Conservation (phyloP, 1,140 invertebrate genomes). For the Bombus soroeensis region DNA sequence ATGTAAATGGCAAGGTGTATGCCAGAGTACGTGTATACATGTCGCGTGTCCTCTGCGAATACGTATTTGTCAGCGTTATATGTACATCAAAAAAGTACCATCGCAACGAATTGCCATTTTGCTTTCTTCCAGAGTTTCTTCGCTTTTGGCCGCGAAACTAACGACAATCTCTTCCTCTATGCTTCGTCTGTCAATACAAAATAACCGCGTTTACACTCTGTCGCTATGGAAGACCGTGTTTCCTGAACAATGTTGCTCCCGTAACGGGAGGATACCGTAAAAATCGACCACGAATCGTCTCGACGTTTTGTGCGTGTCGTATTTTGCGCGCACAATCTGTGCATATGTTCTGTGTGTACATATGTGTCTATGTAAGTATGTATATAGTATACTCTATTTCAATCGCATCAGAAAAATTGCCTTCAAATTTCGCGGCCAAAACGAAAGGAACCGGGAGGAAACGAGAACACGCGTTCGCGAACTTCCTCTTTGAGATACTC, state of each 20-base stretch:
- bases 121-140: neutral
- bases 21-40: neutral
- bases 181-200: slow-evolving; percentile 26
- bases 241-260: slow-evolving; percentile 40
- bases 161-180: neutral
- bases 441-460: slow-evolving; percentile 14
- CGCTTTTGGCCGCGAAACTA: neutral
- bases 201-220: slow-evolving; percentile 32
- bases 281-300: neutral
- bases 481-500: neutral
- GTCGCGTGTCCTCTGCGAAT: slow-evolving; percentile 32
- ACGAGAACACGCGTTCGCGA: neutral
- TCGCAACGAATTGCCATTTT: slow-evolving; percentile 78
- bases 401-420: slow-evolving; percentile 19
- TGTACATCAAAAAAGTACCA: slow-evolving; percentile 75
- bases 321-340: neutral
- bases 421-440: slow-evolving; percentile 33
- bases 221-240: slow-evolving; percentile 71
- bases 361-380: neutral
- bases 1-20: neutral
- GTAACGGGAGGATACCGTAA: slow-evolving; percentile 44
- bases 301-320: slow-evolving; percentile 34
- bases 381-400: neutral
- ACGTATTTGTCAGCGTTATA: slow-evolving; percentile 73
- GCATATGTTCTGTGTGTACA: neutral